Conservation (phyloP, 1,140 invertebrate species). For the Anastatus disparis region DNA sequence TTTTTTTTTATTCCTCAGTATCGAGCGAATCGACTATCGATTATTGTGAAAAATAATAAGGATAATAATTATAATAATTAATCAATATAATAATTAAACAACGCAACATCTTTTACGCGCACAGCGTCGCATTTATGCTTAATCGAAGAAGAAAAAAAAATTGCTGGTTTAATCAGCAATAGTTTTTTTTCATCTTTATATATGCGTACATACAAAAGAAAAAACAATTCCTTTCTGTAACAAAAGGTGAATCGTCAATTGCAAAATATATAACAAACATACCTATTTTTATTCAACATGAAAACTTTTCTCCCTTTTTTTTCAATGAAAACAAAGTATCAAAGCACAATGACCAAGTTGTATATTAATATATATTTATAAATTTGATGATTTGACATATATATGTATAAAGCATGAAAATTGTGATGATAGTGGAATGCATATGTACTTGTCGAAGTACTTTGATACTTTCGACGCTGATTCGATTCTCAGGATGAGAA, state of each 20-base stretch:
- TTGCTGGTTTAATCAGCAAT: no score
- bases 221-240: no score
- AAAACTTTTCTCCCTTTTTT: neutral
- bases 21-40: constrained; percentile 42
- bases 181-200: no score
- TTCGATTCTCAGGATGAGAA: no score
- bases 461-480: constrained; percentile 31
- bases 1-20: no score
- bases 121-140: neutral
- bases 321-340: constrained; percentile 9
- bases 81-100: neutral
- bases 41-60: constrained; percentile 24
- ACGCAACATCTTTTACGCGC: neutral
- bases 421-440: neutral
- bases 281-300: neutral
- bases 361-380: neutral
- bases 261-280: constrained; percentile 19
- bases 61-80: constrained; percentile 20
- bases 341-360: constrained; percentile 9
- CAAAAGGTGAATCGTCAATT: no score
- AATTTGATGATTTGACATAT: neutral
- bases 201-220: no score
- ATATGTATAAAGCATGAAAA: neutral
- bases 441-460: constrained; percentile 6
- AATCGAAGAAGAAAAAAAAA: no score